Conservation (phyloP, 1,140 invertebrate genomes). For the Drosophila ambigua region DNA sequence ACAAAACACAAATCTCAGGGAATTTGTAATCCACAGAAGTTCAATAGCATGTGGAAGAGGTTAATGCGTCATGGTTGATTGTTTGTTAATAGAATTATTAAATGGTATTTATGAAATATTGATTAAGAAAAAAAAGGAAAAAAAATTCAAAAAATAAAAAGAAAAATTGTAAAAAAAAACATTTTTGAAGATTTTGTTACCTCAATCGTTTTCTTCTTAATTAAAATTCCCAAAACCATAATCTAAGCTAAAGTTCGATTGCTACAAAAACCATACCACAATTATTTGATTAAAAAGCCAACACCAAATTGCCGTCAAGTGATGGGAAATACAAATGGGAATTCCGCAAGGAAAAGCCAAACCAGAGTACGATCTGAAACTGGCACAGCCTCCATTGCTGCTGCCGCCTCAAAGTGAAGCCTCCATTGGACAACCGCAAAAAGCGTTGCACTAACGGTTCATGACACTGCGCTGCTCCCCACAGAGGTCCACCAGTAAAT, state of each 20-base stretch:
- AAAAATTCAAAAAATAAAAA: not conserved
- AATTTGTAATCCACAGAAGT: not conserved
- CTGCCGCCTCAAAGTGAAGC: conserved; percentile 1
- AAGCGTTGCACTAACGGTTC: conserved; percentile 57
- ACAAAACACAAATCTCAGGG: not conserved
- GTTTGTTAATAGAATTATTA: not conserved
- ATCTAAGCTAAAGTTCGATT: too few species aligned
- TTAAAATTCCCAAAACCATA: too few species aligned
- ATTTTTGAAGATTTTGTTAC: too few species aligned
- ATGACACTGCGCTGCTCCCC: conserved; percentile 56
- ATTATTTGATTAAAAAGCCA: conserved; percentile 48
- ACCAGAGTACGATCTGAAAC: conserved; percentile 14
- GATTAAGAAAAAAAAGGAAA: not conserved
- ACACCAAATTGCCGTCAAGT: not conserved
- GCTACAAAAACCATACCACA: not conserved
- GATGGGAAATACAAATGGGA: conserved; percentile 2
- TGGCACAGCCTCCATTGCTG: conserved; percentile 17
- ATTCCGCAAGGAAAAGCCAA: conserved; percentile 3
- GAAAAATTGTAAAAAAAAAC: too few species aligned
- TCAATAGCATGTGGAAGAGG: conserved; percentile 8
- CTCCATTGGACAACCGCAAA: conserved; percentile 50
- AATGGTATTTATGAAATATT: not conserved
- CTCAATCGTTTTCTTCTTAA: not conserved
- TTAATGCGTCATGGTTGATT: not conserved
- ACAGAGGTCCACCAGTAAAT: conserved; percentile 53